A percentile compares a stretch with the other conserved stretches of the same genome.
Evolutionary conservation across 2,797 vertebrate species (phyloP).

Genomic region (Pseudocheirus occidentalis): DNA sequence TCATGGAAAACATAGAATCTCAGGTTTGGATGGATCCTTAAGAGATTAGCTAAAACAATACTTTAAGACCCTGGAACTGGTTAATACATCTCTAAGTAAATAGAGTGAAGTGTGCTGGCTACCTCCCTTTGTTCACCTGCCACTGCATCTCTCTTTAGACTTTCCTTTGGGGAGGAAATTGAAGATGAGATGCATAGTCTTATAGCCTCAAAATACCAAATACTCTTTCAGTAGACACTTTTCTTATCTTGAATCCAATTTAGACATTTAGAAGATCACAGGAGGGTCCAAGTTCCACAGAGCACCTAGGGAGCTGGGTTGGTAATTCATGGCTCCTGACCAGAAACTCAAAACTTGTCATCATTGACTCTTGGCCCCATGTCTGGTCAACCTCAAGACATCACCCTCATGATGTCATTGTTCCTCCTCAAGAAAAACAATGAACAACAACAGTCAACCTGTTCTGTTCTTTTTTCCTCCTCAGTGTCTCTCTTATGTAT

Average conservation of each 20-base stretch:
- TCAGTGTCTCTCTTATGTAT: background rate
- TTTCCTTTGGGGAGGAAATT: background rate
- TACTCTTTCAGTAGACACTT: background rate
- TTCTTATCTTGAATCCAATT: background rate
- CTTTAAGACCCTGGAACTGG: slow-evolving; percentile 22
- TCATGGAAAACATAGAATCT: background rate
- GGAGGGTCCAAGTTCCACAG: background rate
- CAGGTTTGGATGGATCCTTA: background rate
- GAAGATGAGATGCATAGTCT: background rate
- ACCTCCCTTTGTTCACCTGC: background rate
- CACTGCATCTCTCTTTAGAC: background rate
- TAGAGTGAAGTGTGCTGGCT: background rate
- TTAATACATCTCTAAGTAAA: slow-evolving; percentile 23
- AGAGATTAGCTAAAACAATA: background rate
- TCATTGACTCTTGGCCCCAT: background rate
- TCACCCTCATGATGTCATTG: background rate
- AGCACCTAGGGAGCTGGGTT: background rate
- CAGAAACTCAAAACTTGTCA: background rate
- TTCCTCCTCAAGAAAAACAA: background rate
- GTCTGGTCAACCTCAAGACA: background rate
- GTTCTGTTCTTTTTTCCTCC: background rate
- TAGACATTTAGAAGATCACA: background rate
- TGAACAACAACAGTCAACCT: background rate
- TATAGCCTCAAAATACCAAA: background rate
- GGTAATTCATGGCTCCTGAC: background rate